Evolutionary conservation across 2,113 vertebrate species (phyloP).

Genomic region (Sylvia atricapilla): DNA sequence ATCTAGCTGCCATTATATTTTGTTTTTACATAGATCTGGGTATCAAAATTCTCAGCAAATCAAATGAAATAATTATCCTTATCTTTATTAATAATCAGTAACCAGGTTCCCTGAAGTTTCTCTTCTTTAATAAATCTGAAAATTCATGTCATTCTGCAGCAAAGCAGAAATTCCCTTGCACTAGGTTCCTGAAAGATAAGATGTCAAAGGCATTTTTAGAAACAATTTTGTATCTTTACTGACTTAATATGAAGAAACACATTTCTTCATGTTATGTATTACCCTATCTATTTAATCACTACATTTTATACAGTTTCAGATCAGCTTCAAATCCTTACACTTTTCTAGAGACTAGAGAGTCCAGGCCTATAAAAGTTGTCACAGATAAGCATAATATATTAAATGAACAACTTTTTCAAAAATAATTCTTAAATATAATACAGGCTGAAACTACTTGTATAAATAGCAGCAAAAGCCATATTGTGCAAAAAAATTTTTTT

Average conservation of each 20-base stretch:
- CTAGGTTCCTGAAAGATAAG: not conserved
- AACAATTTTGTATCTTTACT: not conserved
- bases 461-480: not conserved
- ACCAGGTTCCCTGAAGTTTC: not conserved
- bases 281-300: not conserved
- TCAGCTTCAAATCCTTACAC: not conserved
- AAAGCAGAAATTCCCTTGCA: not conserved
- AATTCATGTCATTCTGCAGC: not conserved
- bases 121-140: not conserved
- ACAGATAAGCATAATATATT: not conserved
- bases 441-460: not conserved
- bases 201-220: not conserved
- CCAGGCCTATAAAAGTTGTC: not conserved
- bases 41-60: not conserved
- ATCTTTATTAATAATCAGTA: not conserved
- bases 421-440: not conserved
- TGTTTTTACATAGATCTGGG: not conserved
- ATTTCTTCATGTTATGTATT: not conserved
- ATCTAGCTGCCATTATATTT: not conserved
- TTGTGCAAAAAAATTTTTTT: accelerated
- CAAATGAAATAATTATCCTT: not conserved
- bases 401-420: not conserved
- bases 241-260: not conserved
- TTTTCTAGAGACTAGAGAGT: not conserved
- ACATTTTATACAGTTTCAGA: not conserved